Evolutionary conservation across 2,797 vertebrate species (phyloP).

Genomic region (Clangula hyemalis): DNA sequence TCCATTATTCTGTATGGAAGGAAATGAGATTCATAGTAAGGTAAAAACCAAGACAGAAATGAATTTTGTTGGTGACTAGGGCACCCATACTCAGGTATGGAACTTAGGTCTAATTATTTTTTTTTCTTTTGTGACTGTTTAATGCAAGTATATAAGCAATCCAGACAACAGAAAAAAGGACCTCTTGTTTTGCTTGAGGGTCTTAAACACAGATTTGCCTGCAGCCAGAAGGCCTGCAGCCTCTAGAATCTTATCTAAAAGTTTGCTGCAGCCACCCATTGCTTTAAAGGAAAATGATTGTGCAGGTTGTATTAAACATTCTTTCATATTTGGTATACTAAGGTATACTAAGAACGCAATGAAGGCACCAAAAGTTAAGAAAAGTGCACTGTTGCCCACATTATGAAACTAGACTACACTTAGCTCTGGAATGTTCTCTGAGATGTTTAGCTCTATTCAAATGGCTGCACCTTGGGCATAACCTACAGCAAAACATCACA

Average conservation of each 20-base stretch:
- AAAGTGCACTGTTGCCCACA: background rate
- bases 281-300: background rate
- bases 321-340: background rate
- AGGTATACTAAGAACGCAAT: background rate
- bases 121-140: background rate
- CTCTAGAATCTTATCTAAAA: background rate
- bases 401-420: background rate
- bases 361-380: background rate
- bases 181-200: background rate
- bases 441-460: background rate
- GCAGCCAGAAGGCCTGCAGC: background rate
- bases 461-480: background rate
- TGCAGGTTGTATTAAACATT: background rate
- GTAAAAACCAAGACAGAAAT: background rate
- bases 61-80: accelerated
- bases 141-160: background rate
- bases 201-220: background rate
- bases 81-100: background rate
- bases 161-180: background rate
- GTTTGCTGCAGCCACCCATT: background rate
- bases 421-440: background rate
- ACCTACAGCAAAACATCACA: background rate
- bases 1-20: background rate
- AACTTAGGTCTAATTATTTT: background rate
- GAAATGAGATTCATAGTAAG: background rate